Evolutionary conservation across 2,113 vertebrate species (phyloP).

Genomic region (Meleagris gallopavo): DNA sequence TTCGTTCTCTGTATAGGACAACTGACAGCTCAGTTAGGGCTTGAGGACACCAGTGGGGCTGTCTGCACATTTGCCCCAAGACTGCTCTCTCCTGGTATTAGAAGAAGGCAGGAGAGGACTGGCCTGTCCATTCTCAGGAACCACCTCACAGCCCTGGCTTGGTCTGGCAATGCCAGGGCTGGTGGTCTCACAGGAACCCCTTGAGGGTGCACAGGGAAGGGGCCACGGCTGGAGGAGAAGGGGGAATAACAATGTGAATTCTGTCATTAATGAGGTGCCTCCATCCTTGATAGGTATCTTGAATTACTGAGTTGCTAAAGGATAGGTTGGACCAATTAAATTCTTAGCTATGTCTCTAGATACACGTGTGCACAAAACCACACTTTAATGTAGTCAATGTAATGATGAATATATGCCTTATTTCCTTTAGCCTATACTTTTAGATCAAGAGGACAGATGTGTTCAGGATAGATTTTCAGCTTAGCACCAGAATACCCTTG

Average conservation of each 20-base stretch:
- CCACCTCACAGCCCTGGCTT: neutral
- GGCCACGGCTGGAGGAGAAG: fast-evolving
- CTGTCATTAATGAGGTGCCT: neutral
- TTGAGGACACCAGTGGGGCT: neutral
- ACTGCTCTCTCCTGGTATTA: too few relatives aligned
- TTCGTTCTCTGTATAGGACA: neutral
- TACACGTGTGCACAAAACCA: neutral
- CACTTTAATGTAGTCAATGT: neutral
- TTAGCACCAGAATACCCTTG: neutral
- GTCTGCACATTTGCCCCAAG: too few relatives aligned
- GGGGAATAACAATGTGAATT: neutral
- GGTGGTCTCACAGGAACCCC: neutral
- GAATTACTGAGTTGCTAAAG: neutral
- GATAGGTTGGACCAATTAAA: neutral
- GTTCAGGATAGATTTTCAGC: neutral
- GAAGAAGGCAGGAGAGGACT: neutral
- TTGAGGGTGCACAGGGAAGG: neutral
- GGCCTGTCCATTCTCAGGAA: too few relatives aligned
- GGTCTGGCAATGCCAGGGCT: too few relatives aligned
- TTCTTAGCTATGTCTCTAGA: neutral
- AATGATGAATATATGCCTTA: neutral
- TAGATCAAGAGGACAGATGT: neutral
- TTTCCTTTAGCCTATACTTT: neutral
- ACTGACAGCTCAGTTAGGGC: neutral
- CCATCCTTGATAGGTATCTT: neutral